Percentiles rank a stretch among this genome's conserved stretches.
These are phyloP conservation scores for Listrodromus nycthemerus DNA, from an alignment of 2,888 invertebrate species.

Conservation along the genomic window DNA sequence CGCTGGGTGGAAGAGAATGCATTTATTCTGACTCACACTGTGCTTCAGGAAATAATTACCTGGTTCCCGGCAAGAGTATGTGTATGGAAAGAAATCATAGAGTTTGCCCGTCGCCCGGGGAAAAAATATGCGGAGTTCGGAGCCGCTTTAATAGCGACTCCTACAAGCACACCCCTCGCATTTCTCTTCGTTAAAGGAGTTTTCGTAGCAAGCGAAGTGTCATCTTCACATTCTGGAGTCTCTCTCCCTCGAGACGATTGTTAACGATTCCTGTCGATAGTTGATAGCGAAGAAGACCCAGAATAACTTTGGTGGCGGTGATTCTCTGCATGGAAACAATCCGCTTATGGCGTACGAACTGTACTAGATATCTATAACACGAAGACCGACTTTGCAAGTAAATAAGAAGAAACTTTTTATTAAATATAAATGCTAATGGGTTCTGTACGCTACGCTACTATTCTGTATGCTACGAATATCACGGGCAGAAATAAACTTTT, in stretches of 20 bases:
- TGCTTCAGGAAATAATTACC: constrained; percentile 18
- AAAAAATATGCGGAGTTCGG: constrained; percentile 22
- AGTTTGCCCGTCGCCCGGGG: not conserved
- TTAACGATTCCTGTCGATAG: constrained; percentile 69
- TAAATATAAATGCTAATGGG: constrained; percentile 73
- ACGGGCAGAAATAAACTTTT: constrained; percentile 43
- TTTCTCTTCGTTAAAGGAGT: not conserved
- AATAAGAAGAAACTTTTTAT: constrained; percentile 70
- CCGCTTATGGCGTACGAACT: constrained; percentile 12
- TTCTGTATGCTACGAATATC: constrained; percentile 27
- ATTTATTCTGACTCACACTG: not conserved
- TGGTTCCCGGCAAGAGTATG: constrained; percentile 6
- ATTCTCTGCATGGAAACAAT: constrained; percentile 5
- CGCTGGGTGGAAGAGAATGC: not conserved
- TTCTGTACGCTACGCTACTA: constrained; percentile 58
- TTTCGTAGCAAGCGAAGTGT: constrained; percentile 6
- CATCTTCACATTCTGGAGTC: not conserved
- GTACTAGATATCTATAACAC: constrained; percentile 4
- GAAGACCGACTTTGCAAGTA: constrained; percentile 22
- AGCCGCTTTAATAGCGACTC: constrained; percentile 8
- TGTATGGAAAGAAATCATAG: constrained; percentile 3
- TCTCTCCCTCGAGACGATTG: constrained; percentile 40
- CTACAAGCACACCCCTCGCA: not conserved
- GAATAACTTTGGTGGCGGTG: constrained; percentile 59
- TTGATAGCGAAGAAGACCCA: constrained; percentile 68